phyloP scores from a whole-genome alignment of 2,113 vertebrate species.

The Casuarius casuarius region DNA sequence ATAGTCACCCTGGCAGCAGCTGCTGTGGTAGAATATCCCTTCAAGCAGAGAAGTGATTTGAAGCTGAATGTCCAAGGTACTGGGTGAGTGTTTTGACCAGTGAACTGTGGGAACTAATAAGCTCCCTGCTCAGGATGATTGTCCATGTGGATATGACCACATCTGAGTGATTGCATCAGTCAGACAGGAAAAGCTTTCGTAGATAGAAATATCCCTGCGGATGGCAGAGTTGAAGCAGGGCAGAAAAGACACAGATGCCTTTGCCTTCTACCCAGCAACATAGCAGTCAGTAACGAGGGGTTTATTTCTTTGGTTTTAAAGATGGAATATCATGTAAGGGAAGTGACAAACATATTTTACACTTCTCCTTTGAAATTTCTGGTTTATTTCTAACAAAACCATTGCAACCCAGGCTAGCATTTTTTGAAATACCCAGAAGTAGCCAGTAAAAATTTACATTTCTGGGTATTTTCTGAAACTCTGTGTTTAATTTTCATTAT shows the following conservation, averaged over 20 bases:
- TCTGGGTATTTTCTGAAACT: not conserved
- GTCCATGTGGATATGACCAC: not conserved
- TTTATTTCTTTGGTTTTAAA: not conserved
- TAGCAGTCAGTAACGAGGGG: not conserved
- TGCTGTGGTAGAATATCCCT: fast-evolving
- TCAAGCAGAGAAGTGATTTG: not conserved
- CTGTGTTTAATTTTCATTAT: not conserved
- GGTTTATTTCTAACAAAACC: not conserved
- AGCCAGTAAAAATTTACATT: not conserved
- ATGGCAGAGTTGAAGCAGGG: not conserved
- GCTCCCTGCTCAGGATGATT: not conserved
- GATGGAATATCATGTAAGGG: not conserved
- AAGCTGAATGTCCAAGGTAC: fast-evolving
- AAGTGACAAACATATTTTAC: not conserved
- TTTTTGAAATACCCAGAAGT: not conserved
- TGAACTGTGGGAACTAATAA: not conserved
- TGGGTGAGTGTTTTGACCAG: not conserved
- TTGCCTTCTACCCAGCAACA: not conserved
- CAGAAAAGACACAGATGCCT: not conserved
- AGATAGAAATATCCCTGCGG: fast-evolving
- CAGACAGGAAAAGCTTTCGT: not conserved
- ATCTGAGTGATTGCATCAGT: not conserved
- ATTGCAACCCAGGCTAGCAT: not conserved
- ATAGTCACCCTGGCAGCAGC: not conserved
- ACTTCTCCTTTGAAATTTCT: not conserved